Evolutionary conservation across 2,888 invertebrate genomes (phyloP), one percentile per base, ranked within the genome.

Genomic region (Drosophila subsilvestris): DNA sequence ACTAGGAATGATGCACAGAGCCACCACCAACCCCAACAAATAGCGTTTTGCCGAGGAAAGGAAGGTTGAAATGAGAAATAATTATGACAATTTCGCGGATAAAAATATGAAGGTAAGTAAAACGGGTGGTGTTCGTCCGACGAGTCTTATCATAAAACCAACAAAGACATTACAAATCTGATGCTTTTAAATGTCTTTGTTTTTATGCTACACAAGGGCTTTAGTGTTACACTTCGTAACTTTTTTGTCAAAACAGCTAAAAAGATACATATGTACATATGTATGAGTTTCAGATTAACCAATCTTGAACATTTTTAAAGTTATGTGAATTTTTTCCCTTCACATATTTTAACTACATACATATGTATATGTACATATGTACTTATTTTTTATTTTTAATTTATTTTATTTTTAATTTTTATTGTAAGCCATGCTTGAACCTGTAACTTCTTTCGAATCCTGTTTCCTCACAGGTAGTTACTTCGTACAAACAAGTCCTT

Each of bases 81-180:
- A 87, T 86, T 82, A 86, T 86, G 85, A 80, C 86, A 86, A 86
- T 87, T 87, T 80, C 85, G 87, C 74, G 76, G 65, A 74, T 67
- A 79, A 81, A 69, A 79, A 84, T 79, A 82, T 73, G 79, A 79
- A 77, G 86, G 78, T 75, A 72, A 59, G 65, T 62, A 47, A 57
- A 57, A 49, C 57, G 42, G 32, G 57, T 62, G 7, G 25, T 25
- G 25, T 25, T 25, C 25, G 27, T 27, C 27, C 27, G 27, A 9
- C 27, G 27, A 27, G 27, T 27, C 27, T 27, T 27, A 6, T 37
- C 7, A 37, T 6, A n/a, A n/a, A 7, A 37, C 14, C 6, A 32
- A 32, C 32, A 32, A 10, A 32, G 32, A 12, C 32, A 32, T 32
- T 32, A 29, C 9, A 29, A 29, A 29, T 3, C 29, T 3, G 29